Percentiles rank a stretch among this genome's conserved stretches.
These are phyloP conservation scores for Circaetus cinerascens DNA, from an alignment of 2,113 vertebrate genomes.

Conservation along the genomic window DNA sequence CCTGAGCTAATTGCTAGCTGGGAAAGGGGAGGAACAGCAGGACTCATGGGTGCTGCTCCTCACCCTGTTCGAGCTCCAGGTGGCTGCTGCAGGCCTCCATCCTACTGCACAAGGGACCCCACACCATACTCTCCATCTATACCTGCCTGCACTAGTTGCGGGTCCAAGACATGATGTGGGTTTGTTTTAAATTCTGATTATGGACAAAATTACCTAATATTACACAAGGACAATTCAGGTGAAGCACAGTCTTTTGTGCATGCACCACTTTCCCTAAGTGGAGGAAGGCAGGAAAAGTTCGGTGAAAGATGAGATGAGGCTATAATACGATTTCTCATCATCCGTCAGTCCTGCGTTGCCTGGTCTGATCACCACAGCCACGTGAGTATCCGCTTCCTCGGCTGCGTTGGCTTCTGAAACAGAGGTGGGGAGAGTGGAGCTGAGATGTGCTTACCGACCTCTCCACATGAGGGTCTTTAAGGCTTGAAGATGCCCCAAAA, in stretches of 20 bases:
- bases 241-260: neutral
- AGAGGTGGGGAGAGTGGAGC: constrained; percentile 40
- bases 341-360: constrained; percentile 94
- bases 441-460: neutral
- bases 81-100: neutral
- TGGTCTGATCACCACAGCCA: constrained; percentile 87
- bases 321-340: constrained; percentile 85
- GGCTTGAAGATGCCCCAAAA: neutral
- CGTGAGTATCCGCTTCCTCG: constrained; percentile 84
- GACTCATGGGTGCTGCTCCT: neutral
- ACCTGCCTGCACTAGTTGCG: neutral
- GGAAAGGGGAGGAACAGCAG: neutral
- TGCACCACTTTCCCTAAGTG: constrained; percentile 50
- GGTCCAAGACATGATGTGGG: neutral
- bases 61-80: neutral
- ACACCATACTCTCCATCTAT: neutral
- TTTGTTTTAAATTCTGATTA: constrained; percentile 19
- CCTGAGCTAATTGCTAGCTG: neutral
- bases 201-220: constrained; percentile 40
- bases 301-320: constrained; percentile 85
- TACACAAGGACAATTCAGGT: neutral
- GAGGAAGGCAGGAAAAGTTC: constrained; percentile 81
- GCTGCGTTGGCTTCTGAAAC: constrained; percentile 89
- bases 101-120: neutral
- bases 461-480: neutral